phyloP scores from a whole-genome alignment of 2,888 invertebrate species.

The Papilio protenor region DNA sequence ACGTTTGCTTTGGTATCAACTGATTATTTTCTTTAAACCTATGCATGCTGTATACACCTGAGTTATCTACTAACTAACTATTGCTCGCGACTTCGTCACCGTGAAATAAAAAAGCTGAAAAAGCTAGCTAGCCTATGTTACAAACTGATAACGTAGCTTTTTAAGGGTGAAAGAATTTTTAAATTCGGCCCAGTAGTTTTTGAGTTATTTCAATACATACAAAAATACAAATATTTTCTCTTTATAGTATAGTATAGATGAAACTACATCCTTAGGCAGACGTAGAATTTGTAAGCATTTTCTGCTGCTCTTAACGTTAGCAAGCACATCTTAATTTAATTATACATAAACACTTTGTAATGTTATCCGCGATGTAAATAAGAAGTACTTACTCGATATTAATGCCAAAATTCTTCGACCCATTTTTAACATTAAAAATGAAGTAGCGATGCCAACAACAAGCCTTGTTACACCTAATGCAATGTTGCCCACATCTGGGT shows the following conservation, averaged over 20 bases:
- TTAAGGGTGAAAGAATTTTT: no score
- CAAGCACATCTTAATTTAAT: not conserved
- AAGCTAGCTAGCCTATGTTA: no score
- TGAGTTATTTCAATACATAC: no score
- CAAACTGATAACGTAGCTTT: no score
- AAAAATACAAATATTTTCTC: no score
- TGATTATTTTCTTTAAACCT: no score
- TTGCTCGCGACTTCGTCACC: not conserved
- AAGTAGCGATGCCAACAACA: slow-evolving; percentile 50
- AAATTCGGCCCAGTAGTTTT: no score
- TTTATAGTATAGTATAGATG: no score
- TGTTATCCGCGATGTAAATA: not conserved
- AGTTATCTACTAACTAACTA: not conserved
- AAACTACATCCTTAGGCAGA: no score
- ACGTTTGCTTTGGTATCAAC: no score
- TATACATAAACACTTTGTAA: not conserved
- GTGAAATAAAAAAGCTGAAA: not conserved
- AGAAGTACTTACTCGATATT: slow-evolving; percentile 57
- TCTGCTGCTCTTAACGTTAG: not conserved
- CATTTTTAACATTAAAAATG: slow-evolving; percentile 58
- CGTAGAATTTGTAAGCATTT: not conserved
- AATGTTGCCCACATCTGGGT: slow-evolving; percentile 57
- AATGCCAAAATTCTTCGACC: slow-evolving; percentile 61
- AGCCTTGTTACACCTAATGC: slow-evolving; percentile 57
- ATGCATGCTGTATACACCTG: no score